A percentile compares a stretch with the other conserved stretches of the same genome.
Conservation (phyloP, 1,140 invertebrate genomes). For the Neotoxoptera formosana region DNA sequence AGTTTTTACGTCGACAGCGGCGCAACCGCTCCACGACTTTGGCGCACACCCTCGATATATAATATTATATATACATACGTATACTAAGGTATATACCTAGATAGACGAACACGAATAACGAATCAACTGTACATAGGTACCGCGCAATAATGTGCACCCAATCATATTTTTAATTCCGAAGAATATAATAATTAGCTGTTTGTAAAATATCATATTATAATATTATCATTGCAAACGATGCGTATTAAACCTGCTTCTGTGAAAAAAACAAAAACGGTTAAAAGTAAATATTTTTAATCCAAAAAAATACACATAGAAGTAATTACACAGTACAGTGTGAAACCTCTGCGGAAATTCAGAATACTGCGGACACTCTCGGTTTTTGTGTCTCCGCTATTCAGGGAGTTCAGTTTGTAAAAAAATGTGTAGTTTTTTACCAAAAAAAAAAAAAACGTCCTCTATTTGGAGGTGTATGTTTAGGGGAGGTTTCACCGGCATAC, state of each 20-base stretch:
- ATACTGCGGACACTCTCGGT: no score
- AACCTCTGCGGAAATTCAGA: no score
- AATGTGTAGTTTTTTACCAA: no score
- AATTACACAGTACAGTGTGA: no score
- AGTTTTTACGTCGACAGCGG: slow-evolving; percentile 40
- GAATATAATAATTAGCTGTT: not conserved
- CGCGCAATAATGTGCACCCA: not conserved
- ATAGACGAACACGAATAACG: not conserved
- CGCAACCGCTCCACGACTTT: slow-evolving; percentile 9
- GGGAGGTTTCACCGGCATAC: no score
- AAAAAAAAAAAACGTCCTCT: no score
- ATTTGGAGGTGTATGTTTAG: no score
- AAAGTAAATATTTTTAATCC: not conserved
- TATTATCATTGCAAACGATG: not conserved
- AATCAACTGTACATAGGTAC: not conserved
- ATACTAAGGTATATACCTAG: not conserved
- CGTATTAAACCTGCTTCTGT: not conserved
- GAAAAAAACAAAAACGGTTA: not conserved
- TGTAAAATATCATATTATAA: not conserved
- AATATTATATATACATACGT: no score
- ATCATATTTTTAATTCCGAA: not conserved
- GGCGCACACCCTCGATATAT: not conserved
- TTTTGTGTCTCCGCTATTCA: no score
- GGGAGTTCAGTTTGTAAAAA: no score
- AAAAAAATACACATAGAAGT: not conserved